Evolutionary conservation across 2,888 invertebrate species (phyloP).

Genomic region (Anodontia alba): DNA sequence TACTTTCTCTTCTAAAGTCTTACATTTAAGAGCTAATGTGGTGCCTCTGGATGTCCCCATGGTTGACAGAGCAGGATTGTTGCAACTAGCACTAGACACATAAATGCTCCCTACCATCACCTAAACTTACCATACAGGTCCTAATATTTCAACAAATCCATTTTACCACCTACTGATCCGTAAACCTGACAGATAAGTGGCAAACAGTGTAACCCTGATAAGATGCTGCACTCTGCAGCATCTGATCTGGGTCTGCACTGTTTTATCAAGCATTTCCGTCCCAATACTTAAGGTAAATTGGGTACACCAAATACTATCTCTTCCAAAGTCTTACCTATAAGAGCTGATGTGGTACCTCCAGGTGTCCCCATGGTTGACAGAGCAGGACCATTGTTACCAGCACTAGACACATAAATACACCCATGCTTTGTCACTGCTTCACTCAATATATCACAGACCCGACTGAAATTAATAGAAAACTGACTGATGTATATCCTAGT

Average conservation of each 20-base stretch:
- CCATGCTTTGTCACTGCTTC: conserved; percentile 93
- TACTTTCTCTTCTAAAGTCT: no score
- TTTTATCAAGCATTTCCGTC: no score
- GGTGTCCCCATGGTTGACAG: conserved; percentile 94
- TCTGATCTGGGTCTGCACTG: no score
- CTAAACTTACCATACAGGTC: no score
- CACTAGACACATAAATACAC: conserved; percentile 96
- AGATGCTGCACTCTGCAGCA: no score
- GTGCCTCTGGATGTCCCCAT: conserved; percentile 89
- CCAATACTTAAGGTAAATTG: no score
- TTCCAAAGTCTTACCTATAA: conserved; percentile 91
- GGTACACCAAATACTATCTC: no score
- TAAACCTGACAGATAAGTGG: no score
- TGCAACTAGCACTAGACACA: conserved; percentile 98
- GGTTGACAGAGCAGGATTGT: conserved; percentile 96
- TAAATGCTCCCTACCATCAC: conserved; percentile 96
- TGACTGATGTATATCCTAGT: no score
- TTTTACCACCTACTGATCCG: no score
- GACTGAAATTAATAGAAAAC: conserved; percentile 88
- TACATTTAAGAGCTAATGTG: conserved; percentile 88
- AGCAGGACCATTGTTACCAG: conserved; percentile 97
- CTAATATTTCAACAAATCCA: no score
- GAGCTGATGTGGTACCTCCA: conserved; percentile 83
- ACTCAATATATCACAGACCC: conserved; percentile 85
- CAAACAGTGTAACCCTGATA: no score